phyloP scores from a whole-genome alignment of 1,140 invertebrate species.

The Dendroctonus valens region DNA sequence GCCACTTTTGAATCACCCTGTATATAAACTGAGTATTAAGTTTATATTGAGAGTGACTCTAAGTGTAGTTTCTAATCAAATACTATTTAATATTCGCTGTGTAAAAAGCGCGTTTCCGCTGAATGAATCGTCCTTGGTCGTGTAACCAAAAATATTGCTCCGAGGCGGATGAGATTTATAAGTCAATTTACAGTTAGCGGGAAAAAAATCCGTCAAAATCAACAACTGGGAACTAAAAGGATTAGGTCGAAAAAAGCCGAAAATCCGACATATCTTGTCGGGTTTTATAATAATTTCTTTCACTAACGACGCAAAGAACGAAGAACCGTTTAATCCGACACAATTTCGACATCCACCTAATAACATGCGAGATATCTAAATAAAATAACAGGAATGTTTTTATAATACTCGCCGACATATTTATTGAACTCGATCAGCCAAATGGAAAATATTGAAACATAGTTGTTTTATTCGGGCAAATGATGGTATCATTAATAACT shows the following conservation, averaged over 20 bases:
- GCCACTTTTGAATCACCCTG: too few relatives aligned
- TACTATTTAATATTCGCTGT: too few relatives aligned
- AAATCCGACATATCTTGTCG: conserved; percentile 23
- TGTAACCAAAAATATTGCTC: background rate
- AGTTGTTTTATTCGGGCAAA: too few relatives aligned
- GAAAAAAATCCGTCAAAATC: background rate
- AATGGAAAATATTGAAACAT: background rate
- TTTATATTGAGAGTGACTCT: too few relatives aligned
- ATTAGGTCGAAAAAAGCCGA: conserved; percentile 17
- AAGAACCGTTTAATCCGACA: conserved; percentile 30
- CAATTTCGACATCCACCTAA: conserved; percentile 24
- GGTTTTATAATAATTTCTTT: conserved; percentile 17
- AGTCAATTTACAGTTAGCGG: conserved; percentile 16
- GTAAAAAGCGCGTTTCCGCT: background rate
- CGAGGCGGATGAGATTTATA: background rate
- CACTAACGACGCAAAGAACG: conserved; percentile 5
- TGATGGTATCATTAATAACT: too few relatives aligned
- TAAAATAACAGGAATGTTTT: conserved; percentile 21
- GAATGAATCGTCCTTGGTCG: background rate
- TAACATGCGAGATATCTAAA: conserved; percentile 27
- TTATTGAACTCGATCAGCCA: conserved; percentile 10
- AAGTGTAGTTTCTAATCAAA: too few relatives aligned
- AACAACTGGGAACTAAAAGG: conserved; percentile 20
- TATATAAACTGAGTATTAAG: too few relatives aligned
- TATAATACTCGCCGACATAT: conserved; percentile 3